phyloP scores from a whole-genome alignment of 2,888 invertebrate genomes.

The Tipula lateralis region DNA sequence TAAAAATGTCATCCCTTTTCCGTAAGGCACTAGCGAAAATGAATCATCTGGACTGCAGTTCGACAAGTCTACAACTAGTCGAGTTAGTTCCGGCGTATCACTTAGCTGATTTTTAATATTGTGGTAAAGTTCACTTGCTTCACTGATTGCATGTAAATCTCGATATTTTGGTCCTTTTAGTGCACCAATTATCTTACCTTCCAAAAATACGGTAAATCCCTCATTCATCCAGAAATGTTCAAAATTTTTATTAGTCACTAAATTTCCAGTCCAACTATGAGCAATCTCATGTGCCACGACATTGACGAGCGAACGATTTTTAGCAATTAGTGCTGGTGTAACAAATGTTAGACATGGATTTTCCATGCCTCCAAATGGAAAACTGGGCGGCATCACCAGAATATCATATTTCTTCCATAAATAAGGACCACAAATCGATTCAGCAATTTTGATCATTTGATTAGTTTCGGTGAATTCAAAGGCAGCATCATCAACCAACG shows the following conservation, averaged over 20 bases:
- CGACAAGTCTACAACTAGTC: slow-evolving; percentile 68
- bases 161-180: slow-evolving; percentile 61
- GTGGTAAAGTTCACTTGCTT: slow-evolving; percentile 62
- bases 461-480: slow-evolving; percentile 89
- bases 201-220: slow-evolving; percentile 83
- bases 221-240: slow-evolving; percentile 98
- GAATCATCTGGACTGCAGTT: slow-evolving; percentile 88
- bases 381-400: slow-evolving; percentile 80
- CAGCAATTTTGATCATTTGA: slow-evolving; percentile 73
- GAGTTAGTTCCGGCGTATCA: slow-evolving; percentile 63
- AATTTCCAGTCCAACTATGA: slow-evolving; percentile 93
- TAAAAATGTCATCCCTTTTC: slow-evolving; percentile 85
- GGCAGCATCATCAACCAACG: slow-evolving; percentile 73
- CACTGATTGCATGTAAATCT: slow-evolving; percentile 76
- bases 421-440: slow-evolving; percentile 80
- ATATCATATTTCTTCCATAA: slow-evolving; percentile 88
- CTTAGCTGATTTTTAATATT: slow-evolving; percentile 53
- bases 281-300: slow-evolving; percentile 94
- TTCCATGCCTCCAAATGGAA: slow-evolving; percentile 97
- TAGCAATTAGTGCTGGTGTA: slow-evolving; percentile 83
- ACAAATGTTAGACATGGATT: slow-evolving; percentile 95
- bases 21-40: slow-evolving; percentile 85
- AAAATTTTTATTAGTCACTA: slow-evolving; percentile 88
- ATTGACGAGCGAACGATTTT: slow-evolving; percentile 78
- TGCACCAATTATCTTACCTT: slow-evolving; percentile 75